Base-by-base conservation (phyloP, 2,888 invertebrate species). In the Dastarcus helophoroides region DNA sequence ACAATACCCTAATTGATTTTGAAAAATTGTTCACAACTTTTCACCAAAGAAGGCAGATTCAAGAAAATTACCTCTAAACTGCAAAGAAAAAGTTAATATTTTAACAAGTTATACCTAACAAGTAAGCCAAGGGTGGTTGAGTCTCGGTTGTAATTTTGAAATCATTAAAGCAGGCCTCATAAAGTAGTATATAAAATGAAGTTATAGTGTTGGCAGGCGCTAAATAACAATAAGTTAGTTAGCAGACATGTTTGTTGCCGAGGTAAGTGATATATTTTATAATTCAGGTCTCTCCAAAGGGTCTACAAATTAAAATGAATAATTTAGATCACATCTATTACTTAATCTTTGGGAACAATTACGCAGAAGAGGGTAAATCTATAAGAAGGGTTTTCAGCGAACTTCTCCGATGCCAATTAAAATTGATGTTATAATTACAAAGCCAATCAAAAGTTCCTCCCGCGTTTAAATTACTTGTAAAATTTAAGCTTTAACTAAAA, bases 391-490 rank as follows among this genome's bases (percentile, higher is more conserved):
- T 38, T 32, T 36, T 41, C 41, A 40, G 36, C 36, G 40, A 38
- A 29, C 42, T 35, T 36, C 40, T 40, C 37, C 48, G 44, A 39
- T 52, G 55, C 54, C 58, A 56, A 56, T 59, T 59, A 58, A 58
- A 56, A 59, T 54, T 56, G 57, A 58, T 57, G 54, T 50, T 49
- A 53, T 57, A 56, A 58, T 58, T 58, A 58, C 50, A 55, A 56
- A 56, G 53, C 55, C 56, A 56, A 55, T 54, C 54, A 56, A 52
- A 56, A 58, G 49, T 51, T 58, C 56, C 49, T 44, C 42, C 40
- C 37, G 38, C 47, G 43, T 41, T 54, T 44, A 48, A 53, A 56
- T 57, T 53, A 53, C 50, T 42, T 48, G 48, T 43, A 39, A 51
- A 52, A 54, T 54, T 50, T 42, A 51, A 51, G n/a, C n/a, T n/a